phyloP scores from a whole-genome alignment of 2,797 vertebrate species.

The Dromococcyx pavoninus region DNA sequence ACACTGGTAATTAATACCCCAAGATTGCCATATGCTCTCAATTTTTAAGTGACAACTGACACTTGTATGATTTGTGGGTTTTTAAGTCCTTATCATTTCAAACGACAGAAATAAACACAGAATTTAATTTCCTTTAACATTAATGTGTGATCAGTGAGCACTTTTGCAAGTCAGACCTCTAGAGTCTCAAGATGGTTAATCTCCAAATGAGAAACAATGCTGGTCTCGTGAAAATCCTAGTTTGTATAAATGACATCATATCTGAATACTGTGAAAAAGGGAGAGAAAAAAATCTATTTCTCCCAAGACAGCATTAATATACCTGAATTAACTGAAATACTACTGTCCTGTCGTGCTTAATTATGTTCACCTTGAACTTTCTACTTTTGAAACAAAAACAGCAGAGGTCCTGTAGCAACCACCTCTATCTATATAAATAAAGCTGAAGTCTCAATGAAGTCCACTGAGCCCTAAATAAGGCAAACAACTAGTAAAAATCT shows the following conservation, averaged over 20 bases:
- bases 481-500: not conserved
- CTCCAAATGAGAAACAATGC: not conserved
- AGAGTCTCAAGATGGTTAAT: not conserved
- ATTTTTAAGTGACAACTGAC: not conserved
- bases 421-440: not conserved
- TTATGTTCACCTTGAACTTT: not conserved
- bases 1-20: not conserved
- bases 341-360: not conserved
- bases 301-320: not conserved
- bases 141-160: not conserved
- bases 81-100: not conserved
- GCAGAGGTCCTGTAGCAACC: not conserved
- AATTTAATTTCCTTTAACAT: not conserved
- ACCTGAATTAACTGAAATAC: not conserved
- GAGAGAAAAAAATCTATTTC: not conserved
- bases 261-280: not conserved
- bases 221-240: not conserved
- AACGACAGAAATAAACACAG: not conserved
- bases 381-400: not conserved
- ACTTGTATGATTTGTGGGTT: not conserved
- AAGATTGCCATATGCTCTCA: not conserved
- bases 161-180: not conserved
- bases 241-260: not conserved
- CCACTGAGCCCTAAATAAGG: not conserved
- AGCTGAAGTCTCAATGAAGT: not conserved